These are phyloP conservation scores for Nanorana parkeri DNA, from an alignment of 2,113 vertebrate genomes.

Conservation along the genomic window DNA sequence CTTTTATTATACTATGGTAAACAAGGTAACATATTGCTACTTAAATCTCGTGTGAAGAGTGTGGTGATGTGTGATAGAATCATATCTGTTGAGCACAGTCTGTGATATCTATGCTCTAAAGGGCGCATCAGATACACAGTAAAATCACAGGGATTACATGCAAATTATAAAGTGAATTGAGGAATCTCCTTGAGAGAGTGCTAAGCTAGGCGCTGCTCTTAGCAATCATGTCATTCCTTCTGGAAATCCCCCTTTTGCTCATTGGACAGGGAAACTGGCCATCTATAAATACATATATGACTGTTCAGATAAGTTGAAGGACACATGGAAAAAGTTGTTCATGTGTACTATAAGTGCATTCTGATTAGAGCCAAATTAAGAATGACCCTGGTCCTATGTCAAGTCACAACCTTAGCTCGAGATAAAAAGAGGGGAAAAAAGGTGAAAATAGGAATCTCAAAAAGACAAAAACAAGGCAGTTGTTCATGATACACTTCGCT, in stretches of 20 bases:
- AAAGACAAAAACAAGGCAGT: too few species aligned
- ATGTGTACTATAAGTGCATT: not conserved
- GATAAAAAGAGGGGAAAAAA: too few species aligned
- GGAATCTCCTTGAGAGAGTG: not conserved
- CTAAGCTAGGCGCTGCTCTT: slow-evolving; percentile 3
- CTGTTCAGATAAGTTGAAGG: slow-evolving; percentile 36
- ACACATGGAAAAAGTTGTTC: not conserved
- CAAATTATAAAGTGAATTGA: not conserved
- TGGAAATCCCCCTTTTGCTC: slow-evolving; percentile 49
- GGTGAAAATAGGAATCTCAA: too few species aligned
- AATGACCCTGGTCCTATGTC: too few species aligned
- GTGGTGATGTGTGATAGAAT: too few species aligned
- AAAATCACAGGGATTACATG: not conserved
- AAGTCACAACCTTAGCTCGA: too few species aligned
- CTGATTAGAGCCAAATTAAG: too few species aligned
- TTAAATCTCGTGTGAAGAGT: too few species aligned
- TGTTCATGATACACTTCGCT: too few species aligned
- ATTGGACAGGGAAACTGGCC: slow-evolving; percentile 25
- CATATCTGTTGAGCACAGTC: not conserved
- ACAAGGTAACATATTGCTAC: too few species aligned
- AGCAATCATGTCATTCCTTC: slow-evolving; percentile 30
- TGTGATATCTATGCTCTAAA: not conserved
- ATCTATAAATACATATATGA: slow-evolving; percentile 49
- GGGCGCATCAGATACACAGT: not conserved
- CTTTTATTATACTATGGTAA: too few species aligned